Evolutionary conservation across 2,888 invertebrate genomes (phyloP), one percentile per base, ranked within the genome.

Genomic region (Choristoneura rosaceana): DNA sequence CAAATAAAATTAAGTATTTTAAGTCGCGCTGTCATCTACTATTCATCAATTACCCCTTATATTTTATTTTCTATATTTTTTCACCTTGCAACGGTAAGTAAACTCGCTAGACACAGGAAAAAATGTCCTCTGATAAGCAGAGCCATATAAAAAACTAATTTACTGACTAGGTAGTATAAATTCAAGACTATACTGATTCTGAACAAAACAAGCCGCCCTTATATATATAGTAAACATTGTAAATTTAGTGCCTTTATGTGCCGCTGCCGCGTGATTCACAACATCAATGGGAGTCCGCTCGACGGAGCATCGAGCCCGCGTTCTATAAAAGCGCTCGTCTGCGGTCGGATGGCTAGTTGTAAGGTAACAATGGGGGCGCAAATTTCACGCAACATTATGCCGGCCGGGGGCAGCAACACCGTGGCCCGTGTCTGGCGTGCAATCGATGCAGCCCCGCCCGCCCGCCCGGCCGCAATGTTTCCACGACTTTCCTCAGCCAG

Each of bases 341-440:
- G 80, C 83, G 84, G 82, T 78, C 80, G 85, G 83, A 78, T 83
- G 85, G 84, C 79, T 84, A 78, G 85, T 82, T 79, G 82, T 83
- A 84, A 88, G 87, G 88, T 87, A 90, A 90, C 90, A 91, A 91
- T 88, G 80, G 88, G 85, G 84, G 87, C 84, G 86, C 87, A 86
- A 89, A 91, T 92, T 93, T 92, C 88, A 93, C 92, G 93, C 91
- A 89, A 91, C 92, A 92, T 93, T 93, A 90, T 91, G 89, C 83
- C 84, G 83, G 76, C 74, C 71, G 78, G 79, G 74, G 68, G 73
- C 69, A 64, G 70, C 70, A 73, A 64, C 71, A 74, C 69, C 75
- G 73, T 74, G 76, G 78, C 78, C 79, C 79, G 81, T 81, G 84
- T 80, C 84, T 52, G 82, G 82, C 82, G 76, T 88, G 87, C 89